Conservation (phyloP, 2,113 vertebrate genomes). For the Bungarus multicinctus region DNA sequence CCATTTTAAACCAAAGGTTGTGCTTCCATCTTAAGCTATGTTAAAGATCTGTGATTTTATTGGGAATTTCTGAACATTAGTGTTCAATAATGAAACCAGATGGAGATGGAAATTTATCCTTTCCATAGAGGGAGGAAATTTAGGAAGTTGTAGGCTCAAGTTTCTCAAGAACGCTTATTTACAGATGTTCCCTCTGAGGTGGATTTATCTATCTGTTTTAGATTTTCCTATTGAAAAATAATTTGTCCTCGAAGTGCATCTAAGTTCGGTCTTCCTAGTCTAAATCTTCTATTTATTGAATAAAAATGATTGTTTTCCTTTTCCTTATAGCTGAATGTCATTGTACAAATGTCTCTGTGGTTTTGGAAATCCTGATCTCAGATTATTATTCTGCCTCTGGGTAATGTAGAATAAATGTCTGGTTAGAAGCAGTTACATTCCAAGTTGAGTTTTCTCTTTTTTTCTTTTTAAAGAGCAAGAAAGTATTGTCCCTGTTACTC, state of each 20-base stretch:
- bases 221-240: background rate
- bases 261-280: background rate
- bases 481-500: background rate
- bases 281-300: background rate
- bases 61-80: background rate
- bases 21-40: background rate
- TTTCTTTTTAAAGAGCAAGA: background rate
- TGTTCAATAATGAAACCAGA: background rate
- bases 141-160: background rate
- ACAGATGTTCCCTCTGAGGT: background rate
- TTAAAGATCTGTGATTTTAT: background rate
- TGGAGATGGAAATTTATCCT: background rate
- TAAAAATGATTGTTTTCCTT: background rate
- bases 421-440: background rate
- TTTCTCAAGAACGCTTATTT: background rate
- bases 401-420: background rate
- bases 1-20: background rate
- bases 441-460: background rate
- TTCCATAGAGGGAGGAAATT: background rate
- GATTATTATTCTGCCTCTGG: background rate
- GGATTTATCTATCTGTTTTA: background rate
- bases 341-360: background rate
- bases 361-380: background rate
- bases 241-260: background rate
- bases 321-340: background rate